A percentile compares a stretch with the other conserved stretches of the same genome.
phyloP scores from a whole-genome alignment of 2,113 vertebrate genomes.

The Ahaetulla prasina region DNA sequence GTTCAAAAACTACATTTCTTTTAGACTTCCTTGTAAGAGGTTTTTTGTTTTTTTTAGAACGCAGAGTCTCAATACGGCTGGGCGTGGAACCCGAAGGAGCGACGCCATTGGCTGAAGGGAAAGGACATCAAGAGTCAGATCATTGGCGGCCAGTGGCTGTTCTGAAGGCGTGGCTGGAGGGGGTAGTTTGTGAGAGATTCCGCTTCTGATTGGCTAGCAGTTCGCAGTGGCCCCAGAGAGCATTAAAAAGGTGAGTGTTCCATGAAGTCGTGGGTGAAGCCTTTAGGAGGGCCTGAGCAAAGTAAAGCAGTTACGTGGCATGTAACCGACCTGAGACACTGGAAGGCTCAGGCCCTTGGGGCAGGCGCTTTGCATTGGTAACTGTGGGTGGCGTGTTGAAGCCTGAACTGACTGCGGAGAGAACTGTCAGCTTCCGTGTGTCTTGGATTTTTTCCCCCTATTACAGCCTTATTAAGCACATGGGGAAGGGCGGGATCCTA shows the following conservation, averaged over 20 bases:
- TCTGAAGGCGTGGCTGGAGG: neutral
- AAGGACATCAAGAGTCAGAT: neutral
- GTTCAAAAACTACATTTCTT: neutral
- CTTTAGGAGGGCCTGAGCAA: neutral
- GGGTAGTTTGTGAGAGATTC: no score
- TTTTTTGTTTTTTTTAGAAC: neutral
- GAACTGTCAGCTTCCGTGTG: neutral
- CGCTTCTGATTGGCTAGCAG: neutral
- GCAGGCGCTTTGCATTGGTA: neutral
- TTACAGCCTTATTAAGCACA: no score
- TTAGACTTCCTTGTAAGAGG: neutral
- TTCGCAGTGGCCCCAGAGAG: neutral
- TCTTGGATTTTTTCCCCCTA: fast-evolving
- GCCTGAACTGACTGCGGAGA: neutral
- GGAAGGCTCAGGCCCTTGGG: neutral
- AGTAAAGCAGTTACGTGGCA: no score
- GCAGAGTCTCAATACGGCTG: neutral
- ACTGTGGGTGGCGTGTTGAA: neutral
- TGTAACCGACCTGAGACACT: no score
- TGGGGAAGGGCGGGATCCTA: neutral
- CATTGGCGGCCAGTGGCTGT: neutral
- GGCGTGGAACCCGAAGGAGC: neutral
- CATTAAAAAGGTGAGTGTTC: neutral
- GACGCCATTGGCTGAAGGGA: neutral
- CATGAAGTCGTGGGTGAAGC: no score